Evolutionary conservation across 2,797 vertebrate species (phyloP).

Genomic region (Pteropus rufus): DNA sequence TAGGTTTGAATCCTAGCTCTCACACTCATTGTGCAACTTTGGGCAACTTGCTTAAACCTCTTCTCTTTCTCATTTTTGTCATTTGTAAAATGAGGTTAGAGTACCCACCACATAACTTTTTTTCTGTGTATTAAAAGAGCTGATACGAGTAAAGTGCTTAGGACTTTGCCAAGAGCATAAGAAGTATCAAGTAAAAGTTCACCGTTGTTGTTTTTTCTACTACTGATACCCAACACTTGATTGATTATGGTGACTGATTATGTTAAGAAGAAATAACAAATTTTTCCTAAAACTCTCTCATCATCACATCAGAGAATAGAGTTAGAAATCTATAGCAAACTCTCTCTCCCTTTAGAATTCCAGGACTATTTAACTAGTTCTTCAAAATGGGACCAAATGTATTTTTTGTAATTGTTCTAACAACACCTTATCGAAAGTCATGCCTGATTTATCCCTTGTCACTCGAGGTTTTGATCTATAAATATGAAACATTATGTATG

Average conservation of each 20-base stretch:
- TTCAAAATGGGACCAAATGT: neutral
- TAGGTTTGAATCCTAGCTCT: neutral
- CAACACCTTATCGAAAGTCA: neutral
- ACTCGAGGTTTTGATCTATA: neutral
- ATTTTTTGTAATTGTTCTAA: neutral
- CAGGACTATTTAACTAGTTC: neutral
- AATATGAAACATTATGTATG: neutral
- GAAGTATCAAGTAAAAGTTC: slow-evolving; percentile 4
- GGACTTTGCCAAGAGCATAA: neutral
- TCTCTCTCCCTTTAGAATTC: neutral
- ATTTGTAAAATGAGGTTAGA: neutral
- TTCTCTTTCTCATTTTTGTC: neutral
- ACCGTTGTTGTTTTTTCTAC: neutral
- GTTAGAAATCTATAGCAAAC: slow-evolving; percentile 13
- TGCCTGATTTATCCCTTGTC: neutral
- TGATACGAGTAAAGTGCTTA: neutral
- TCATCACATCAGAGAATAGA: neutral
- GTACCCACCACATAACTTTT: neutral
- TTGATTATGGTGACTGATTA: slow-evolving; percentile 6
- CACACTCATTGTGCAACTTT: neutral
- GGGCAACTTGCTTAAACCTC: neutral
- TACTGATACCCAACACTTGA: neutral
- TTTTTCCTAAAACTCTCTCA: slow-evolving; percentile 27
- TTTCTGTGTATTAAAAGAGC: neutral
- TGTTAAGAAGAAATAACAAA: slow-evolving; percentile 35